Conservation (phyloP, 2,113 vertebrate genomes). For the Danionella cerebrum region DNA sequence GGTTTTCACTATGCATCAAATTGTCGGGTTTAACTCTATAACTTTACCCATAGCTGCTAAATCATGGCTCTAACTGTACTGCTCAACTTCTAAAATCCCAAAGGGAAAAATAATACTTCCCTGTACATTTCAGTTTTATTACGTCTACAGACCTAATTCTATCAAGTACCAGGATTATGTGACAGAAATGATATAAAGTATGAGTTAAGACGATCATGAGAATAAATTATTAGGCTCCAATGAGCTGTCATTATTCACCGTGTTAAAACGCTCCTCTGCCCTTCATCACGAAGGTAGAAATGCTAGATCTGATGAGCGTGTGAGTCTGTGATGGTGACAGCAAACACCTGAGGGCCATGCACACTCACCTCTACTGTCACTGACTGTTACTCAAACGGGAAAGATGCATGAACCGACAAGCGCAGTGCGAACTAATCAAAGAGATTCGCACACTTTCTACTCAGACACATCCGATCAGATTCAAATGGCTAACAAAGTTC, state of each 20-base stretch:
- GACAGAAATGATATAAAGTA: not conserved
- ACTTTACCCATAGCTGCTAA: no score
- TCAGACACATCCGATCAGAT: not conserved
- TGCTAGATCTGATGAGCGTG: not conserved
- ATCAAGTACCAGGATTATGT: not conserved
- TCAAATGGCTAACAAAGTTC: not conserved
- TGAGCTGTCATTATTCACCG: not conserved
- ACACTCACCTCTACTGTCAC: not conserved
- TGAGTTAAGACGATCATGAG: not conserved
- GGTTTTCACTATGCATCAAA: no score
- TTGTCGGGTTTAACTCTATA: no score
- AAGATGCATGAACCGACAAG: not conserved
- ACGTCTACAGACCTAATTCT: no score
- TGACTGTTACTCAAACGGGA: not conserved
- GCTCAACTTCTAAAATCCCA: no score
- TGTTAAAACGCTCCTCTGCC: not conserved
- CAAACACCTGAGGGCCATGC: not conserved
- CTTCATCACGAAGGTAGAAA: not conserved
- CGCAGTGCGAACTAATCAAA: not conserved
- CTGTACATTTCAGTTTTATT: no score
- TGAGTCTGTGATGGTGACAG: not conserved
- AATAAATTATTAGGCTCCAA: not conserved
- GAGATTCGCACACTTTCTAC: not conserved
- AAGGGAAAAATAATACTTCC: no score
- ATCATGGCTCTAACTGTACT: no score